Percentiles rank a stretch among this genome's conserved stretches.
phyloP scores from a whole-genome alignment of 2,113 vertebrate genomes.

The Macaca mulatta region DNA sequence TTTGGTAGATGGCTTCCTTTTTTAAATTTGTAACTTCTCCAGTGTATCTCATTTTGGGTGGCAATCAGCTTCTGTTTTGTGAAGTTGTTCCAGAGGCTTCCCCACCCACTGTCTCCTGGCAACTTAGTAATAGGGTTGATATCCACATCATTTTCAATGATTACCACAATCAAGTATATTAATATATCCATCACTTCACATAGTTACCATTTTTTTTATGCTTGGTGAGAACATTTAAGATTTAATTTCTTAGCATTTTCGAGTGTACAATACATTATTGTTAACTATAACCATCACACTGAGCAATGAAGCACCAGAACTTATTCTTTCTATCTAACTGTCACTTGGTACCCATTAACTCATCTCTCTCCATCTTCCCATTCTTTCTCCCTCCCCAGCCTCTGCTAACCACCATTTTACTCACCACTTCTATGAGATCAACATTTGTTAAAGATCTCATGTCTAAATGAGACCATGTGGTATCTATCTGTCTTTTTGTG shows the following conservation, averaged over 20 bases:
- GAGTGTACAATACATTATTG: not conserved
- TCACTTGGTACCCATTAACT: not conserved
- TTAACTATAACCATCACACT: not conserved
- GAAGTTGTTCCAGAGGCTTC: not conserved
- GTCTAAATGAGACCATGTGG: not conserved
- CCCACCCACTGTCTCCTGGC: not conserved
- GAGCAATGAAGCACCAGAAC: not conserved
- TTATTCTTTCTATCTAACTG: not conserved
- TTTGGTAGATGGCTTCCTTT: conserved; percentile 3
- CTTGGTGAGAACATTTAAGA: not conserved
- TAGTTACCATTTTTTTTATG: not conserved
- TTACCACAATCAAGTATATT: not conserved
- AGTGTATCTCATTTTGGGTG: not conserved
- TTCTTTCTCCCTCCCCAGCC: not conserved
- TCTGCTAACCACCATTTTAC: not conserved
- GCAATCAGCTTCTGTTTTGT: not conserved
- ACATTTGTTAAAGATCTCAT: not conserved
- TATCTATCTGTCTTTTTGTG: not conserved
- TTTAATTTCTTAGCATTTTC: not conserved
- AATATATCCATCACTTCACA: not conserved
- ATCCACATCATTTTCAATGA: not conserved
- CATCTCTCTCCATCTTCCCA: not conserved
- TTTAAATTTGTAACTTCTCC: not conserved
- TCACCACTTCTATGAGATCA: not conserved
- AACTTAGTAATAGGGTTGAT: conserved; percentile 27